Percentiles rank a stretch among this genome's conserved stretches.
These are phyloP conservation scores for Chrysomallon squamiferum DNA, from an alignment of 1,140 invertebrate species.

Conservation along the genomic window DNA sequence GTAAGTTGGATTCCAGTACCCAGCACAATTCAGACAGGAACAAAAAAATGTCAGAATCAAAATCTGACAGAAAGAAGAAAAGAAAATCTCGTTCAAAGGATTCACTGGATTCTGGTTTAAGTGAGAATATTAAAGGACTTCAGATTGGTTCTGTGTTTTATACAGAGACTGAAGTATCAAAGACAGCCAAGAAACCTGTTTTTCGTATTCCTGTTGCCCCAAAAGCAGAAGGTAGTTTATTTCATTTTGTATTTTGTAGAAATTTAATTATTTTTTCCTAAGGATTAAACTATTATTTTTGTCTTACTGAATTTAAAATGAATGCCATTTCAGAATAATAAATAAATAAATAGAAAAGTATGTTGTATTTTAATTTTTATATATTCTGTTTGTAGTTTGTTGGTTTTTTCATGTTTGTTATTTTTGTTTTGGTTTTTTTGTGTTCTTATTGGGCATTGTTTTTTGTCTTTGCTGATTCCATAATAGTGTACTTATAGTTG, in stretches of 20 bases:
- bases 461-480: too few relatives aligned
- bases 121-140: constrained; percentile 37
- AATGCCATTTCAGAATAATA: too few relatives aligned
- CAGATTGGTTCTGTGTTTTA: constrained; percentile 43
- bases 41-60: constrained; percentile 54
- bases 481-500: too few relatives aligned
- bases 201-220: constrained; percentile 29
- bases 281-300: too few relatives aligned
- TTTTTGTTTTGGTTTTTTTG: too few relatives aligned
- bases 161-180: constrained; percentile 13
- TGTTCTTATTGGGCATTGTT: too few relatives aligned
- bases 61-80: constrained; percentile 70
- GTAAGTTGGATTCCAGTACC: background rate
- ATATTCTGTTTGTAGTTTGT: too few relatives aligned
- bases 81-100: constrained; percentile 12
- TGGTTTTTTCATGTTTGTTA: too few relatives aligned
- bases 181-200: background rate
- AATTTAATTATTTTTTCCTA: background rate
- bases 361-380: too few relatives aligned
- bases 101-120: constrained; percentile 26
- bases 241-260: background rate
- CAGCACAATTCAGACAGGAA: constrained; percentile 21
- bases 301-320: too few relatives aligned
- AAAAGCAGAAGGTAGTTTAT: constrained; percentile 53
- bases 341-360: too few relatives aligned